phyloP scores from a whole-genome alignment of 2,888 invertebrate species.

The Unio delphinus region DNA sequence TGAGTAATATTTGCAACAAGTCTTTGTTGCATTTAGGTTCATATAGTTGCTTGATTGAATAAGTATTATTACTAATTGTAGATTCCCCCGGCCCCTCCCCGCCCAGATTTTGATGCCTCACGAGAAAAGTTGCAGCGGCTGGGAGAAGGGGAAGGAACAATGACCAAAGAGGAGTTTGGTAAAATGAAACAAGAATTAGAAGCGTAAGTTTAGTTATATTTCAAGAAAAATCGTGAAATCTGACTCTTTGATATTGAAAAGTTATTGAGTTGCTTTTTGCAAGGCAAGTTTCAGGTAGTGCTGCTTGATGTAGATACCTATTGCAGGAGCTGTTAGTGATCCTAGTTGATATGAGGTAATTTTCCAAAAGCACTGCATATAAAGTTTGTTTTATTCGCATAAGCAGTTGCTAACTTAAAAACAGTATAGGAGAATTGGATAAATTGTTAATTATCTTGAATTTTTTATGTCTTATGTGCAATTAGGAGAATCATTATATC shows the following conservation, averaged over 20 bases:
- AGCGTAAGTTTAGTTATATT: constrained; percentile 81
- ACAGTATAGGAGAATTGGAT: too few relatives aligned
- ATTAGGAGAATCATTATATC: too few relatives aligned
- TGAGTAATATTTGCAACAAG: too few relatives aligned
- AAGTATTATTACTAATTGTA: constrained; percentile 39
- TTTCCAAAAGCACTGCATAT: too few relatives aligned
- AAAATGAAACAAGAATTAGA: constrained; percentile 99
- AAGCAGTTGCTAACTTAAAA: too few relatives aligned
- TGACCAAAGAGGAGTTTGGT: constrained; percentile 98
- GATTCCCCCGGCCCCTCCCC: constrained; percentile 78
- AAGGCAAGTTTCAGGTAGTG: too few relatives aligned
- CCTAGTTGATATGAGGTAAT: background rate
- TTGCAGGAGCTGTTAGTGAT: background rate
- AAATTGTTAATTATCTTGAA: too few relatives aligned
- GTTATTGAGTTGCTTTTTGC: background rate
- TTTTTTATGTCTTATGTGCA: too few relatives aligned
- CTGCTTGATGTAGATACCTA: background rate
- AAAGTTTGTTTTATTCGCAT: too few relatives aligned
- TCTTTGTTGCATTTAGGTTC: too few relatives aligned
- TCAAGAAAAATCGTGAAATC: background rate
- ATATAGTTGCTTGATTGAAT: too few relatives aligned
- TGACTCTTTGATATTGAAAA: background rate
- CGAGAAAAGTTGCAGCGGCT: constrained; percentile 96
- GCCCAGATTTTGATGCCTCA: constrained; percentile 99
- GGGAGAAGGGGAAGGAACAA: constrained; percentile 98